Evolutionary conservation across 2,888 invertebrate genomes (phyloP), one percentile per base, ranked within the genome.

Genomic region (Steinernema hermaphroditum): DNA sequence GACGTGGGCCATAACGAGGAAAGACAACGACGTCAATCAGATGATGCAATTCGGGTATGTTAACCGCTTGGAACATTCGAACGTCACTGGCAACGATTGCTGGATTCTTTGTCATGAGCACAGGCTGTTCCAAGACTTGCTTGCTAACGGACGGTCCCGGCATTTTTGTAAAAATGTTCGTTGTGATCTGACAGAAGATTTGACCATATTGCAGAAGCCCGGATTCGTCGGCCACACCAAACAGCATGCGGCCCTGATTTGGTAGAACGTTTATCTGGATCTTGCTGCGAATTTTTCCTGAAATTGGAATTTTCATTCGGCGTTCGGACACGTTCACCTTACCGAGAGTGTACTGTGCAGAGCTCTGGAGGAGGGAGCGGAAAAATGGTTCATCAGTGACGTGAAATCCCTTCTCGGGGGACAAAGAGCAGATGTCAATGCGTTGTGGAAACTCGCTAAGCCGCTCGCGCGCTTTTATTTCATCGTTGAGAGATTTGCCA

Each of bases 91-190:
- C 81, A 43, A 87, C 87, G 70, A 87, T 86, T 72, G 87, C 87
- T n/a, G 88, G 88, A 77, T 87, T 88, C 79, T 89, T 88, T 12
- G 87, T 86, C n/a, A 88, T 84, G 46, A 88, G 80, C 1, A 88
- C 85, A 14, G 78, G 80, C 14, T 87, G 84, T 69, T n/a, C 86
- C n/a, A 49, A 2, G 14, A 62, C 27, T 1, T 29, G 1, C 62
- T 62, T 62, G 12, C 29, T 29, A 1, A 16, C 62, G 1, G 62
- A 32, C 2, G 6, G 6, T 8, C 16, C 16, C 2, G 62, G 70
- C 6, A 68, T 54, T 41, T 80, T 78, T n/a, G 44, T n/a, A 4
- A 54, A 34, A 0, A 71, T 72, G 70, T 81, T 81, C 46, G 71
- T 69, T 2, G 82, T 79, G 71, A 81, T 83, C 68, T 82, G 85